These are phyloP conservation scores for Heptranchias perlo DNA, from an alignment of 2,113 vertebrate species.

Conservation along the genomic window DNA sequence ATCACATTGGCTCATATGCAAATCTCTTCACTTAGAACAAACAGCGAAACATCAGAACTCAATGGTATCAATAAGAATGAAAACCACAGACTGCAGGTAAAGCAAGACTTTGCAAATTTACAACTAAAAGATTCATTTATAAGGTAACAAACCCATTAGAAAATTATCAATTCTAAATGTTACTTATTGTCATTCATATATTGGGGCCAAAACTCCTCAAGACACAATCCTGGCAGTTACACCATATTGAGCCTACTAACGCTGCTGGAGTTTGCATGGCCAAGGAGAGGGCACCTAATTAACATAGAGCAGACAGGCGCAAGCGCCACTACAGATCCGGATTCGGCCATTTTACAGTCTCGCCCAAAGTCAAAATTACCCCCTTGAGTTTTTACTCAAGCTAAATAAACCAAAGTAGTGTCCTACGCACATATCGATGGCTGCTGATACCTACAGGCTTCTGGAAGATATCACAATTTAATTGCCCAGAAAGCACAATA, in stretches of 20 bases:
- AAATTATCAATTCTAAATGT: too few species aligned
- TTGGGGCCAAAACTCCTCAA: too few species aligned
- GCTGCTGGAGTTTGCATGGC: background rate
- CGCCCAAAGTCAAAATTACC: too few species aligned
- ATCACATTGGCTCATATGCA: background rate
- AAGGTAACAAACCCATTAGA: too few species aligned
- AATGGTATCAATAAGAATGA: background rate
- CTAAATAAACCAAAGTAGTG: background rate
- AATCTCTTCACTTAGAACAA: background rate
- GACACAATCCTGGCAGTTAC: too few species aligned
- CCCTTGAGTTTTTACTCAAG: background rate
- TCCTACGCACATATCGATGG: background rate
- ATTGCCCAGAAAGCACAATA: background rate
- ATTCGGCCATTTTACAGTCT: too few species aligned
- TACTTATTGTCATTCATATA: too few species aligned
- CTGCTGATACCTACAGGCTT: background rate
- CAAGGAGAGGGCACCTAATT: background rate
- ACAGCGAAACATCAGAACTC: background rate
- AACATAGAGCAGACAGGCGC: background rate
- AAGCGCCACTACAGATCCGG: too few species aligned
- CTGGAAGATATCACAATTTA: background rate
- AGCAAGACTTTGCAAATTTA: too few species aligned
- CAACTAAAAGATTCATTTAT: too few species aligned
- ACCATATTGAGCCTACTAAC: background rate
- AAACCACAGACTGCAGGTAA: background rate